Evolutionary conservation across 2,113 vertebrate species (phyloP).

Genomic region (Lipophrys pholis): DNA sequence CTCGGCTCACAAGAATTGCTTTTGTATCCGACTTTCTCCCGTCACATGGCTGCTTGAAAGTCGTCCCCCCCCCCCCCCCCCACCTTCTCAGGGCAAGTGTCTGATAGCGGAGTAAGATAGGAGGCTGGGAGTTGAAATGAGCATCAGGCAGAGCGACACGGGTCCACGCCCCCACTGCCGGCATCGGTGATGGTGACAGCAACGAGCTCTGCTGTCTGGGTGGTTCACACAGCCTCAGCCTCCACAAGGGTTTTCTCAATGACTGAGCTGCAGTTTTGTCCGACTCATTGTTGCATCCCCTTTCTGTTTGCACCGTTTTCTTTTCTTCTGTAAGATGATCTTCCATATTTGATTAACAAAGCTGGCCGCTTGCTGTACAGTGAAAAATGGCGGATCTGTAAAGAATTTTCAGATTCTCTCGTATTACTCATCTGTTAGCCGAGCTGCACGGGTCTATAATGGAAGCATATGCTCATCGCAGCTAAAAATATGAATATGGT

Average conservation of each 20-base stretch:
- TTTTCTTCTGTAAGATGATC: not conserved
- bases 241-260: constrained; percentile 53
- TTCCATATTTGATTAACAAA: constrained; percentile 7
- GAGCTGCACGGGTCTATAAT: constrained; percentile 1
- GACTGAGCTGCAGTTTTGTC: constrained; percentile 18
- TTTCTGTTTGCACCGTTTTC: not conserved
- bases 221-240: constrained; percentile 29
- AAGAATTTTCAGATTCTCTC: constrained; percentile 3
- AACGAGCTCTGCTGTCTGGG: constrained; percentile 33
- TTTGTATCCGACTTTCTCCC: constrained; percentile 1
- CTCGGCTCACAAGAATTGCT: constrained; percentile 19
- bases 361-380: not conserved
- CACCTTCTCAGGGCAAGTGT: constrained; percentile 6
- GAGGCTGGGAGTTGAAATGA: constrained; percentile 22
- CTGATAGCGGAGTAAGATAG: constrained; percentile 1
- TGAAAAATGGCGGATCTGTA: constrained; percentile 10
- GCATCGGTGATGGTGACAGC: constrained; percentile 37
- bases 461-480: not conserved
- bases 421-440: constrained; percentile 10
- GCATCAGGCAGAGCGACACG: constrained; percentile 25
- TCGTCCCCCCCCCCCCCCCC: constrained; percentile 1
- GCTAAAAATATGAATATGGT: not conserved
- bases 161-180: constrained; percentile 20
- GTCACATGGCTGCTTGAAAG: constrained; percentile 23
- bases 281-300: not conserved